phyloP scores from a whole-genome alignment of 2,113 vertebrate genomes.

The Orthonyx spaldingii region DNA sequence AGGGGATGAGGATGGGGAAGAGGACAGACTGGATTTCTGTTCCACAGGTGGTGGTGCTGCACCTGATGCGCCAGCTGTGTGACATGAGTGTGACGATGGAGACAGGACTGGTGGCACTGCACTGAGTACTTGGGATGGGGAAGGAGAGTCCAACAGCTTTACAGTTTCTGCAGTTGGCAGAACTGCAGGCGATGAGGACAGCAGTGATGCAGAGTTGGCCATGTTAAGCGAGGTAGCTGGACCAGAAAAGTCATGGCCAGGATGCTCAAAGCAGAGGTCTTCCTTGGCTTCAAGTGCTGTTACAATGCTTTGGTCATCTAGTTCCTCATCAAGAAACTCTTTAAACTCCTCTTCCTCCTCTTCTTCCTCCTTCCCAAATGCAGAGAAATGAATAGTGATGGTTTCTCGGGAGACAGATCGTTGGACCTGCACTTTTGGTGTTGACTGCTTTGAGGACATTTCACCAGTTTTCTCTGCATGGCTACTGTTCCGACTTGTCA shows the following conservation, averaged over 20 bases:
- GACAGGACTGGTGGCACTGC: conserved; percentile 72
- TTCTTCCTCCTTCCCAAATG: conserved; percentile 93
- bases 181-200: conserved; percentile 42
- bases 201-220: conserved; percentile 61
- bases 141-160: conserved; percentile 65
- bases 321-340: conserved; percentile 63
- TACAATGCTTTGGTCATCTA: conserved; percentile 81
- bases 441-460: conserved; percentile 77
- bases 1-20: conserved; percentile 80
- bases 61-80: conserved; percentile 60
- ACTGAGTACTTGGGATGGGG: conserved; percentile 56
- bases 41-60: conserved; percentile 70
- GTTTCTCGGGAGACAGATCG: conserved; percentile 92
- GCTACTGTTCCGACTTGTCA: conserved; percentile 90
- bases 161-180: conserved; percentile 63
- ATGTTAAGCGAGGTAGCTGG: conserved; percentile 55
- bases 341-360: conserved; percentile 92
- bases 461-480: conserved; percentile 83
- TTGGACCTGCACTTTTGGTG: conserved; percentile 94
- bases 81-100: conserved; percentile 66
- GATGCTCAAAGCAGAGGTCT: conserved; percentile 80
- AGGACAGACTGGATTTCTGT: conserved; percentile 70
- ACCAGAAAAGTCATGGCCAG: conserved; percentile 58
- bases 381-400: conserved; percentile 98
- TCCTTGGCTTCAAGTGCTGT: conserved; percentile 89